Conservation (phyloP, 2,797 vertebrate genomes). For the Anguilla pacifica region DNA sequence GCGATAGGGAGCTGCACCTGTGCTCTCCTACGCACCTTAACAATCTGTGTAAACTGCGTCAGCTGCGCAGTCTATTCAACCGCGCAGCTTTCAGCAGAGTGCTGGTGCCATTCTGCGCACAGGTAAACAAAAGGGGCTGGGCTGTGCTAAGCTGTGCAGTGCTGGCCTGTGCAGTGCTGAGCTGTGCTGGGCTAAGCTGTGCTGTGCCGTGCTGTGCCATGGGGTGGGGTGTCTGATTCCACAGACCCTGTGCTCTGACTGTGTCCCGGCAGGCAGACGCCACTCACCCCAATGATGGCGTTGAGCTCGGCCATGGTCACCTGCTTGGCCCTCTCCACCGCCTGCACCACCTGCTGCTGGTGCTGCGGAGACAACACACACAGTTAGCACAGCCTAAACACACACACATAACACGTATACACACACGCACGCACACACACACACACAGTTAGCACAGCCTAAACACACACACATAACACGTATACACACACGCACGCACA, state of each 20-base stretch:
- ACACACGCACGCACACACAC: not conserved
- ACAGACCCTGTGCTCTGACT: not conserved
- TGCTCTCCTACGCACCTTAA: not conserved
- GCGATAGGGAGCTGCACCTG: not conserved
- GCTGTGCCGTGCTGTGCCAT: not conserved
- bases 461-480: not conserved
- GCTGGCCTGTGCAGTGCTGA: too few species aligned
- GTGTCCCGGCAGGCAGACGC: too few species aligned
- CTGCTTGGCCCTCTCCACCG: conserved; percentile 85
- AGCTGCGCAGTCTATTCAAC: too few species aligned
- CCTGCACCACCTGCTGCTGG: conserved; percentile 75
- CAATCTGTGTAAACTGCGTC: not conserved
- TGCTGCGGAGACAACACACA: conserved; percentile 25
- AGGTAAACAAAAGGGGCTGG: not conserved
- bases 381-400: not conserved
- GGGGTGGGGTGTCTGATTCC: not conserved
- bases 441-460: not conserved
- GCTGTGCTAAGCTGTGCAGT: too few species aligned
- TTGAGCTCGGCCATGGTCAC: conserved; percentile 98
- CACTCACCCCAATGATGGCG: conserved; percentile 95
- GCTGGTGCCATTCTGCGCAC: not conserved
- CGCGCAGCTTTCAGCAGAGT: too few species aligned
- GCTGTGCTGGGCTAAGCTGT: not conserved
- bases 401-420: not conserved
- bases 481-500: not conserved